These are phyloP conservation scores for Vesta saturnalis DNA, from an alignment of 2,888 invertebrate species.

Conservation along the genomic window DNA sequence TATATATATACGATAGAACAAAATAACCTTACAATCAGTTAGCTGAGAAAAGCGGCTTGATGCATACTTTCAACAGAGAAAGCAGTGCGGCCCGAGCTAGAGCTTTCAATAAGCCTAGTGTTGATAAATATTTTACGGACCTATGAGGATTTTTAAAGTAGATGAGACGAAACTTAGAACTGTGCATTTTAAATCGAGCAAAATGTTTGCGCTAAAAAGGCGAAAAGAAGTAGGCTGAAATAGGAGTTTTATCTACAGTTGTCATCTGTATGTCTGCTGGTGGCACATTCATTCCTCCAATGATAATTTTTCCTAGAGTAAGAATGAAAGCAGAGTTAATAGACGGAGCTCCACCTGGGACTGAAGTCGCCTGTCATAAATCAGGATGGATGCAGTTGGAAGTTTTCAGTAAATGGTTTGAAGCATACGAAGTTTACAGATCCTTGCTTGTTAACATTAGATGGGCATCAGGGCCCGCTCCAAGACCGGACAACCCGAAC, in stretches of 20 bases:
- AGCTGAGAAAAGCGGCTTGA: neutral
- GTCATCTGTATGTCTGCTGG: neutral
- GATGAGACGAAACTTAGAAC: neutral
- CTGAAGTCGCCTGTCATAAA: conserved; percentile 5
- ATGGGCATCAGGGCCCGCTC: too few relatives aligned
- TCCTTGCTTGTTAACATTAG: conserved; percentile 12
- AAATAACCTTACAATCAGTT: too few relatives aligned
- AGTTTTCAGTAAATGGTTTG: neutral
- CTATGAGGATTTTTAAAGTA: neutral
- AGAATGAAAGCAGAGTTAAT: conserved; percentile 1
- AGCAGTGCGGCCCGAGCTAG: neutral
- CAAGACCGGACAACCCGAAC: too few relatives aligned
- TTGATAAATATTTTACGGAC: neutral
- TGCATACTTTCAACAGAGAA: neutral
- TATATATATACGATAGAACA: too few relatives aligned
- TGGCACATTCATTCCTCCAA: neutral
- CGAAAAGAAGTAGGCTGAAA: neutral
- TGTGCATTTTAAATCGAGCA: too few relatives aligned
- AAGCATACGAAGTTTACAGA: conserved; percentile 10
- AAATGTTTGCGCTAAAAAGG: neutral
- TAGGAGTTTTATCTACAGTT: neutral
- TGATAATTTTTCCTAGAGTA: neutral
- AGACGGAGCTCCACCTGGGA: conserved; percentile 8
- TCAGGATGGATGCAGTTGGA: neutral
- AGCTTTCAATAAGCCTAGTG: conserved; percentile 2